phyloP scores from a whole-genome alignment of 2,113 vertebrate species.

The Cyanoderma ruficeps region DNA sequence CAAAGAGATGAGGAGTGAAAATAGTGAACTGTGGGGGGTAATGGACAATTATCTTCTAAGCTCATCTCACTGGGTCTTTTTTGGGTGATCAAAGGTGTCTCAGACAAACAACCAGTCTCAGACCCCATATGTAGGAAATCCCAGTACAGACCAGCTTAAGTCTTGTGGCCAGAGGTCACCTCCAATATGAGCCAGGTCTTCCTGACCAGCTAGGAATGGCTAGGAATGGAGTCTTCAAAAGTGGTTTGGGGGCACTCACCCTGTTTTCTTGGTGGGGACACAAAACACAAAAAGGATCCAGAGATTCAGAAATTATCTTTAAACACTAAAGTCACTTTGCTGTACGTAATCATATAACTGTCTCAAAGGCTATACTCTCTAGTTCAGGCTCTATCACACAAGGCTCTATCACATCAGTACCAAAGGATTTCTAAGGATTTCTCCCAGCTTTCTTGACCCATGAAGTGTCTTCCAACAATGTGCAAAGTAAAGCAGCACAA shows the following conservation, averaged over 20 bases:
- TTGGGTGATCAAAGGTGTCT: not conserved
- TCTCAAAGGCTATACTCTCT: not conserved
- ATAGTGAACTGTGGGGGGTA: not conserved
- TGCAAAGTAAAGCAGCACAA: not conserved
- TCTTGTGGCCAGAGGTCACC: not conserved
- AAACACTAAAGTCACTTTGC: not conserved
- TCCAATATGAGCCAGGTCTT: not conserved
- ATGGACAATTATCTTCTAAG: not conserved
- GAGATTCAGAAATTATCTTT: not conserved
- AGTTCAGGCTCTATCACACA: not conserved
- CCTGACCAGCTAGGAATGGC: not conserved
- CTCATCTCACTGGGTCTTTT: not conserved
- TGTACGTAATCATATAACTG: not conserved
- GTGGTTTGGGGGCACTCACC: not conserved
- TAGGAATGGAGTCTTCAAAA: not conserved
- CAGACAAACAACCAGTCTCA: not conserved
- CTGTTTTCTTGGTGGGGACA: not conserved
- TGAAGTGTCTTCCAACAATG: not conserved
- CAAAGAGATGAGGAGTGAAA: not conserved
- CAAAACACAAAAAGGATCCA: not conserved
- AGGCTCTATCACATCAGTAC: not conserved
- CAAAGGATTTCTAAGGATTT: not conserved
- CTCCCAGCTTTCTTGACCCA: not conserved
- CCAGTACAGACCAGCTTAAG: not conserved
- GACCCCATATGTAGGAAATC: not conserved